These are phyloP conservation scores for Porites lutea DNA, from an alignment of 64 coral and sea anemone genomes.

Conservation along the genomic window DNA sequence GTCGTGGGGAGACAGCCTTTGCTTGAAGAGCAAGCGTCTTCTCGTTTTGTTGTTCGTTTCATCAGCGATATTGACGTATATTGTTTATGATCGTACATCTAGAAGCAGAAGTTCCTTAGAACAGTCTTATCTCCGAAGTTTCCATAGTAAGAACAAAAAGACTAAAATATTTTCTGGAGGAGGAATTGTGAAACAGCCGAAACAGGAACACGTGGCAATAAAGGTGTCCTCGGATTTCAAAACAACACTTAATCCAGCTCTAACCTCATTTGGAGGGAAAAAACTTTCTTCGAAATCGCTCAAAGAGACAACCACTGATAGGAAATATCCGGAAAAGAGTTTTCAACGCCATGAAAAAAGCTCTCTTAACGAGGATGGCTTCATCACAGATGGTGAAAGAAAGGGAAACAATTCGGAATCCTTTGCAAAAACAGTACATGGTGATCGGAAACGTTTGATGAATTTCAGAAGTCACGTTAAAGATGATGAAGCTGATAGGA, in stretches of 20 bases:
- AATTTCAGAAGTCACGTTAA: constrained; percentile 29
- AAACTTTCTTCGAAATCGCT: neutral
- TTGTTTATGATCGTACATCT: neutral
- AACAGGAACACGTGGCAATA: constrained; percentile 9
- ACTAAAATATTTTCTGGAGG: neutral
- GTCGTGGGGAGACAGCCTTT: neutral
- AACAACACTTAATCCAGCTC: constrained; percentile 20
- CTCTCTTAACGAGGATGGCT: neutral
- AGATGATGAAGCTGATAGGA: constrained; percentile 22
- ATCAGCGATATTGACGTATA: constrained; percentile 29
- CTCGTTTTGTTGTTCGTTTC: neutral
- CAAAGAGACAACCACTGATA: neutral
- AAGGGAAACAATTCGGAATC: neutral
- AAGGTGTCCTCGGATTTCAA: constrained; percentile 32
- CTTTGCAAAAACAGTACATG: neutral
- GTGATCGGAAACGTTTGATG: constrained; percentile 43
- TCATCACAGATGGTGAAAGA: constrained; percentile 1
- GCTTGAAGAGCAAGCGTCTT: neutral
- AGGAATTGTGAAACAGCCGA: neutral
- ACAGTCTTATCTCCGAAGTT: neutral
- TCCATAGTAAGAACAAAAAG: neutral
- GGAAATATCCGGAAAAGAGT: neutral
- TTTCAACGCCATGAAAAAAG: neutral
- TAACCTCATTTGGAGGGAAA: neutral
- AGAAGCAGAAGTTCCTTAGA: neutral